phyloP scores from a whole-genome alignment of 2,888 invertebrate genomes.

The Apamea monoglypha region DNA sequence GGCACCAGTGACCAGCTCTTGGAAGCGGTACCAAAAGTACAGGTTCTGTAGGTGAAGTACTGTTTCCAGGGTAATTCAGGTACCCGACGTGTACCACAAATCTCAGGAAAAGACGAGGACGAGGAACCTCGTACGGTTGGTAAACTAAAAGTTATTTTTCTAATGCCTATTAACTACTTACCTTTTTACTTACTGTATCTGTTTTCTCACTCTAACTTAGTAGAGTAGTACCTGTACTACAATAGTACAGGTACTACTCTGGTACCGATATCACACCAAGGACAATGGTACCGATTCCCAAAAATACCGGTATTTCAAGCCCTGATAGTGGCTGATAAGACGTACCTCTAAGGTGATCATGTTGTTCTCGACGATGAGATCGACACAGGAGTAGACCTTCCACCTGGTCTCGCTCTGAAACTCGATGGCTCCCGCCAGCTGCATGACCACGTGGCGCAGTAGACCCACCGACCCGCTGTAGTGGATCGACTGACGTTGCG shows the following conservation, averaged over 20 bases:
- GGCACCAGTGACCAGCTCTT: too few relatives aligned
- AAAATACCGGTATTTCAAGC: not conserved
- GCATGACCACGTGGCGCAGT: slow-evolving; percentile 94
- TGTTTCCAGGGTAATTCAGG: not conserved
- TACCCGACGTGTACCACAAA: not conserved
- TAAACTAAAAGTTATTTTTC: too few relatives aligned
- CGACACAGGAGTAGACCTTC: slow-evolving; percentile 95
- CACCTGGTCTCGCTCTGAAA: slow-evolving; percentile 92
- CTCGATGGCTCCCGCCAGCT: slow-evolving; percentile 94
- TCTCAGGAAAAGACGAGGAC: too few relatives aligned
- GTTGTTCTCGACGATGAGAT: slow-evolving; percentile 94
- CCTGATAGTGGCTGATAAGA: not conserved
- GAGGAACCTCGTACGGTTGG: not conserved
- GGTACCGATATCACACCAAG: not conserved
- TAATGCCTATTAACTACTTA: not conserved
- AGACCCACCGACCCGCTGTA: slow-evolving; percentile 94
- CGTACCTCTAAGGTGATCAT: slow-evolving; percentile 95
- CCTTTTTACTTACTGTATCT: not conserved
- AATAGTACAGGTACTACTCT: not conserved
- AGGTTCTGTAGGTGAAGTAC: too few relatives aligned
- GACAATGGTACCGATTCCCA: not conserved
- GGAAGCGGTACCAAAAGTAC: too few relatives aligned
- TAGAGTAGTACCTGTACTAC: not conserved
- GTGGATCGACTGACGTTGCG: slow-evolving; percentile 97
- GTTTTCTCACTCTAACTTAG: not conserved